A percentile compares a stretch with the other conserved stretches of the same genome.
phyloP scores from a whole-genome alignment of 2,797 vertebrate genomes.

The Eulemur coronatus region DNA sequence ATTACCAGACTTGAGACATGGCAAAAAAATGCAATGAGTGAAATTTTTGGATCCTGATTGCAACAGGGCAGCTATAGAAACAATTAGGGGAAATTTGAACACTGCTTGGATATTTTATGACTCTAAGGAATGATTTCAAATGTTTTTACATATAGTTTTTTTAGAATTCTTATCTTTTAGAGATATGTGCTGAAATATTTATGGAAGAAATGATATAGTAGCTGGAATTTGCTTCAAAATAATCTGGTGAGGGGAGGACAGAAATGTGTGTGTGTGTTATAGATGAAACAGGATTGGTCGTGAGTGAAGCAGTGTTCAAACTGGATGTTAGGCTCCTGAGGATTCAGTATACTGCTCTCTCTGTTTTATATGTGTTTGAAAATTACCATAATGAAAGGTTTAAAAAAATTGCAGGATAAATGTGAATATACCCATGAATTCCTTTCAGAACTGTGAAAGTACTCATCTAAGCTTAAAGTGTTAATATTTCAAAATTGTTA shows the following conservation, averaged over 20 bases:
- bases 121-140: background rate
- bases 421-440: background rate
- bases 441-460: background rate
- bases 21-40: background rate
- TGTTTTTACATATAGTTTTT: background rate
- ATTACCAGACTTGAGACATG: background rate
- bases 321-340: background rate
- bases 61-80: background rate
- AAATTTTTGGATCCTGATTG: background rate
- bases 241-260: background rate
- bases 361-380: background rate
- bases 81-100: background rate
- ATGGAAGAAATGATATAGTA: background rate
- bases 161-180: background rate
- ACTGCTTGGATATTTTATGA: background rate
- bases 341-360: background rate
- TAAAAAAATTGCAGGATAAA: background rate
- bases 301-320: background rate
- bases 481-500: conserved; percentile 27
- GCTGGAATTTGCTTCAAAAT: background rate
- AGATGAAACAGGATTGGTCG: background rate
- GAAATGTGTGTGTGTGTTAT: background rate
- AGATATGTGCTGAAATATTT: background rate
- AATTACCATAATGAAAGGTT: background rate
- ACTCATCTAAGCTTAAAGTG: background rate